These are phyloP conservation scores for Drosophila erecta DNA, from an alignment of 1,140 invertebrate genomes.

Conservation along the genomic window DNA sequence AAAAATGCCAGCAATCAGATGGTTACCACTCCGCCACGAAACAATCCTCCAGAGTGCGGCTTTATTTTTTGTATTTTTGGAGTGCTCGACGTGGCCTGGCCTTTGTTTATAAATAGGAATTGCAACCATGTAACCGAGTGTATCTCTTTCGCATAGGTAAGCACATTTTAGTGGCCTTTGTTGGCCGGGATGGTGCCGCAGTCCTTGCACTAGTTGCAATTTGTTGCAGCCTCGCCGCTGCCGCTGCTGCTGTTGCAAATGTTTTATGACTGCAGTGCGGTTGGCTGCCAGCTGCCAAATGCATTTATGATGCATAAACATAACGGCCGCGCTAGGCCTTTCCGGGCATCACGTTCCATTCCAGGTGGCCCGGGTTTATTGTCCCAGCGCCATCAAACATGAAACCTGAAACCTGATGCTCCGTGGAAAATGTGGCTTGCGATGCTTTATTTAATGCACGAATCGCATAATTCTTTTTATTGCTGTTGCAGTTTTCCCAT, in stretches of 20 bases:
- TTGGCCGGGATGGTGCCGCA: conserved; percentile 37
- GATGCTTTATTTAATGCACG: conserved; percentile 51
- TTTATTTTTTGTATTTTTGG: conserved; percentile 3
- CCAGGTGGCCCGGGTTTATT: conserved; percentile 64
- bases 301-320: conserved; percentile 82
- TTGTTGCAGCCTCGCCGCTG: conserved; percentile 60
- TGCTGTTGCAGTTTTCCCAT: conserved; percentile 40
- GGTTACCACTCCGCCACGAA: conserved; percentile 28
- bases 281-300: conserved; percentile 47
- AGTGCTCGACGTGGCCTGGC: neutral
- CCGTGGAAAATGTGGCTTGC: neutral
- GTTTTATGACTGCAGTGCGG: conserved; percentile 73
- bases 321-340: conserved; percentile 56
- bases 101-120: conserved; percentile 71
- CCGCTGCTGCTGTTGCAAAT: conserved; percentile 58
- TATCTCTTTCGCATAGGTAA: conserved; percentile 67
- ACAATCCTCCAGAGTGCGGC: conserved; percentile 42
- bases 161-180: conserved; percentile 57
- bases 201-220: conserved; percentile 59
- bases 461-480: conserved; percentile 68
- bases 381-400: conserved; percentile 42
- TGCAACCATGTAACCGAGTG: conserved; percentile 29
- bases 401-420: neutral
- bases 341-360: conserved; percentile 23
- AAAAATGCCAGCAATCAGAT: conserved; percentile 66